Base-by-base conservation (phyloP, 2,888 invertebrate genomes). In the Ypsolopha scabrella region DNA sequence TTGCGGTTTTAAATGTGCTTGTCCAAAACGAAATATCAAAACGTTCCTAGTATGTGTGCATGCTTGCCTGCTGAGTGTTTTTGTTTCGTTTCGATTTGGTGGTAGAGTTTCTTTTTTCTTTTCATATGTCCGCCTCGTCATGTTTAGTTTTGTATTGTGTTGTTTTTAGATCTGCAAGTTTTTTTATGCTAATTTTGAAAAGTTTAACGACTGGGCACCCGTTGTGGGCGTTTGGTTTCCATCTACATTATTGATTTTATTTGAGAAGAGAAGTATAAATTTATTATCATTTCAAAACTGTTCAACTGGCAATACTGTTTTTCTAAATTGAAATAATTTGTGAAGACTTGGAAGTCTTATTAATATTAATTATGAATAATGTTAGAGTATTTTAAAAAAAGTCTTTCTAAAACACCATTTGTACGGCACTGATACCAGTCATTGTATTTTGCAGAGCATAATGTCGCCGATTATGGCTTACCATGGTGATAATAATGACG, bases 31-130 rank as follows among this genome's bases (percentile, higher is more conserved):
- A 24, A 60, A 63, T 65, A 61, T 56, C 51, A 59, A 60, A 73
- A 73, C 73, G 73, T 77, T 79, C 72, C 72, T 70, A 64, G 71
- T 75, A 66, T 72, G 73, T 76, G 75, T 81, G 82, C 81, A 80
- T 85, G 82, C 75, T 74, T 79, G 80, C 81, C 79, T 81, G 80
- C 68, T 70, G 68, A 70, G 70, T 74, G 70, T 68, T 45, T 54
- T 64, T 61, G 53, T 67, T 64, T 57, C 54, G 56, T 65, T 58
- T 51, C 56, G 55, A 69, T 62, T 69, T 72, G 61, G 62, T 67
- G 65, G 61, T 70, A 66, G 65, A 58, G 49, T 53, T 58, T 62
- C 58, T 54, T 51, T 48, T 51, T 53, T 56, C 57, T 54, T 56
- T 54, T 60, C 53, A 49, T 58, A 50, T 55, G 46, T 54, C 50